These are phyloP conservation scores for Glossophaga mutica DNA, from an alignment of 2,797 vertebrate species.

Conservation along the genomic window DNA sequence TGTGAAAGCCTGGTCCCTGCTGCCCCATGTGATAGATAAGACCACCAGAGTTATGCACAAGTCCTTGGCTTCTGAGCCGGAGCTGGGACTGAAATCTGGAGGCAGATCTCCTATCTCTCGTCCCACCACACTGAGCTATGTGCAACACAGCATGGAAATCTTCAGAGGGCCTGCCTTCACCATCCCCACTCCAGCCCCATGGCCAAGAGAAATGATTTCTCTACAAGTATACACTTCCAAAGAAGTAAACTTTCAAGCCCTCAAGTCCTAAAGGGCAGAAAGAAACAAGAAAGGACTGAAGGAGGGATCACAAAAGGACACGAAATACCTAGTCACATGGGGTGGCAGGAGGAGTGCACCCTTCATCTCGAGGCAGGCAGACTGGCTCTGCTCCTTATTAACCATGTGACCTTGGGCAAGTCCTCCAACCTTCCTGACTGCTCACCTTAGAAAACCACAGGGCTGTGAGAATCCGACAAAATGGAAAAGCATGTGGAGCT, in stretches of 20 bases:
- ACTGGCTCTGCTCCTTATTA: slow-evolving; percentile 9
- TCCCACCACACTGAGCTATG: not conserved
- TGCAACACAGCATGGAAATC: not conserved
- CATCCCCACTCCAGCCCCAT: not conserved
- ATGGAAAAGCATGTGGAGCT: not conserved
- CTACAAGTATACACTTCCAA: not conserved
- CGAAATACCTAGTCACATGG: accelerated
- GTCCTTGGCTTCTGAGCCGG: not conserved
- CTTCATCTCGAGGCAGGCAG: not conserved
- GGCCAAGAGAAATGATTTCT: slow-evolving; percentile 9
- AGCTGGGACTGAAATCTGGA: not conserved
- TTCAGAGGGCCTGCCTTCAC: not conserved
- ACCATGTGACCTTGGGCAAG: slow-evolving; percentile 32
- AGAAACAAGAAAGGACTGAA: not conserved
- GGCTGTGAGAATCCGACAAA: not conserved
- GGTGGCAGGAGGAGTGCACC: not conserved
- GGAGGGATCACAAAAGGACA: not conserved
- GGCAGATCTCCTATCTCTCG: not conserved
- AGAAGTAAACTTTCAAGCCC: not conserved
- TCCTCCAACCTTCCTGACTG: slow-evolving; percentile 12
- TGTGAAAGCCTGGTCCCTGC: not conserved
- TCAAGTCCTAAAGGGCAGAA: not conserved
- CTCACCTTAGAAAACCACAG: slow-evolving; percentile 19
- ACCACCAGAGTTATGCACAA: not conserved
- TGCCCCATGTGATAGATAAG: not conserved